Percentiles rank a stretch among this genome's conserved stretches.
Evolutionary conservation across 2,113 vertebrate species (phyloP).

Genomic region (Rhynchopsitta pachyrhyncha): DNA sequence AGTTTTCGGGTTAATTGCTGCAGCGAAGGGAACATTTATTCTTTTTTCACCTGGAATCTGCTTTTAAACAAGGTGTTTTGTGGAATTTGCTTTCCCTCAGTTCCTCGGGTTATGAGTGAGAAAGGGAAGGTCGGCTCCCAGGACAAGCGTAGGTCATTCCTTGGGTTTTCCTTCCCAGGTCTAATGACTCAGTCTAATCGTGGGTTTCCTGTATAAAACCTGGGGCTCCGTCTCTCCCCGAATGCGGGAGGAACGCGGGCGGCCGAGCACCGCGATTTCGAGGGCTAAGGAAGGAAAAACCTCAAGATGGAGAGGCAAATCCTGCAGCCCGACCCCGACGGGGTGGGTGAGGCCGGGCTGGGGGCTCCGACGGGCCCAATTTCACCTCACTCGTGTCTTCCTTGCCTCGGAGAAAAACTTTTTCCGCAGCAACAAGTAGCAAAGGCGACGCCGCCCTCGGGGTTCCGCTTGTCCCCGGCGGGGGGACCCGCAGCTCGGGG

Average conservation of each 20-base stretch:
- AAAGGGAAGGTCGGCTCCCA: background rate
- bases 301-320: background rate
- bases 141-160: background rate
- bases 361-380: rapidly evolving
- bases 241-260: background rate
- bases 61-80: background rate
- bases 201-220: background rate
- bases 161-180: background rate
- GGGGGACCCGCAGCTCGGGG: rapidly evolving
- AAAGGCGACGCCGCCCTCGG: background rate
- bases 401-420: background rate
- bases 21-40: rapidly evolving
- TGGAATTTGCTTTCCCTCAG: background rate
- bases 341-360: background rate
- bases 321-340: background rate
- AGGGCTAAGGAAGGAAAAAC: background rate
- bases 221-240: background rate
- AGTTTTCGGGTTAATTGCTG: background rate
- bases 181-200: background rate
- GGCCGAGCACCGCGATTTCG: background rate
- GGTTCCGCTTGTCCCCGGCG: background rate
- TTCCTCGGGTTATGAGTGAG: background rate
- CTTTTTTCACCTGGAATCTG: background rate
- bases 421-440: background rate
- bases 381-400: background rate